Evolutionary conservation across 2,888 invertebrate species (phyloP).

Genomic region (Scaptomyza parva): DNA sequence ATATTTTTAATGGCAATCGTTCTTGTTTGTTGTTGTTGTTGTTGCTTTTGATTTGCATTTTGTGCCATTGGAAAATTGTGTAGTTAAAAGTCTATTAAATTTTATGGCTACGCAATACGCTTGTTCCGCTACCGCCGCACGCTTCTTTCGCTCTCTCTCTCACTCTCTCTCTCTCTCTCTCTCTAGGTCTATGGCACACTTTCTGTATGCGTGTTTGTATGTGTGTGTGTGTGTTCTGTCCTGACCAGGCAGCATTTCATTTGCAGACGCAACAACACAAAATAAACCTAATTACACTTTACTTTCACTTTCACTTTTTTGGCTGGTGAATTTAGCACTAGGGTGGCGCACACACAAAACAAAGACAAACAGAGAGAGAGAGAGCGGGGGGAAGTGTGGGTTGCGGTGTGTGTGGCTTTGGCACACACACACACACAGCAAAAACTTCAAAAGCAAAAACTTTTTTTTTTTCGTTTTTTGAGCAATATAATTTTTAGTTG

Average conservation of each 20-base stretch:
- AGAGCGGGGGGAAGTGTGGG: not conserved
- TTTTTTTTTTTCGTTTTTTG: too few relatives aligned
- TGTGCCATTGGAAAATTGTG: conserved; percentile 45
- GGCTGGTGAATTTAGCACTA: conserved; percentile 26
- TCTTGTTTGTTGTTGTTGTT: not conserved
- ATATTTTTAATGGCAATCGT: not conserved
- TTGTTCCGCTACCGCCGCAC: conserved; percentile 7
- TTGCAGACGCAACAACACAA: conserved; percentile 64
- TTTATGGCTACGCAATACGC: conserved; percentile 37
- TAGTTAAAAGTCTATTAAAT: conserved; percentile 57
- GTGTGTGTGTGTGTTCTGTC: conserved; percentile 49
- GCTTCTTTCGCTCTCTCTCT: not conserved
- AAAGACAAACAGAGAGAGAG: not conserved
- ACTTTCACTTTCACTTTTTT: conserved; percentile 72
- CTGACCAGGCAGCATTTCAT: conserved; percentile 52
- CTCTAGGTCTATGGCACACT: not conserved
- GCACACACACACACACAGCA: conserved; percentile 1
- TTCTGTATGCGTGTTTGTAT: not conserved
- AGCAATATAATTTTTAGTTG: conserved; percentile 66
- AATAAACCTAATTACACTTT: conserved; percentile 79
- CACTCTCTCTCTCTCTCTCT: not conserved
- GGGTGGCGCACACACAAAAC: not conserved
- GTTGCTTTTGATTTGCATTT: conserved; percentile 42
- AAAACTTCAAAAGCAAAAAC: conserved; percentile 73
- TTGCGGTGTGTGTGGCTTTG: conserved; percentile 18